These are phyloP conservation scores for Premnoplex brunnescens DNA, from an alignment of 2,797 vertebrate species.

Conservation along the genomic window DNA sequence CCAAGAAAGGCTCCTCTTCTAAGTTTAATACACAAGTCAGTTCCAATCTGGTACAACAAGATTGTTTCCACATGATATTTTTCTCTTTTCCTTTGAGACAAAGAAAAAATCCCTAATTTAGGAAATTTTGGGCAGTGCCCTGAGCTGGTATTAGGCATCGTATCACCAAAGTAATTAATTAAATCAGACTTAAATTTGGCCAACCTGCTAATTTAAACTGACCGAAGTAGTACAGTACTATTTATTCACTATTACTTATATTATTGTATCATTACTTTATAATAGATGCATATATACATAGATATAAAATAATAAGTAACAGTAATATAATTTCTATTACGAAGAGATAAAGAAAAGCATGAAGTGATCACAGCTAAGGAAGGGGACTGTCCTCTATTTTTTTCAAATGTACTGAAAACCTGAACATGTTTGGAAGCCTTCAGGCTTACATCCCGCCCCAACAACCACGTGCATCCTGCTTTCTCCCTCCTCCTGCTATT, in stretches of 20 bases:
- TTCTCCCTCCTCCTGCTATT: not conserved
- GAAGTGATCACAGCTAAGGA: not conserved
- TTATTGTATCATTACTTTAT: not conserved
- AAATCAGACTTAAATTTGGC: not conserved
- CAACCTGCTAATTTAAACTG: not conserved
- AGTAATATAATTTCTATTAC: not conserved
- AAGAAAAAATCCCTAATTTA: rapidly evolving
- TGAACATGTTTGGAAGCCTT: rapidly evolving
- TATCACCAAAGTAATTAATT: not conserved
- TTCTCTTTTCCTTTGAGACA: not conserved
- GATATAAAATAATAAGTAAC: not conserved
- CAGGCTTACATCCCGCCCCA: rapidly evolving
- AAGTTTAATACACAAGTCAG: not conserved
- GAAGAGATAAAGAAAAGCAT: not conserved
- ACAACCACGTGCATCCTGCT: rapidly evolving
- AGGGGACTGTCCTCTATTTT: not conserved
- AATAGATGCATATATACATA: too few species aligned
- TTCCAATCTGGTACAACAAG: not conserved
- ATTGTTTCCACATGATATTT: not conserved
- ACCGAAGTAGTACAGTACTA: not conserved
- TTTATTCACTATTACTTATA: too few species aligned
- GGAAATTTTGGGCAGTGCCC: not conserved
- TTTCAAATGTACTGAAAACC: not conserved
- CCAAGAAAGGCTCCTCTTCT: not conserved
- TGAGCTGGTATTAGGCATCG: rapidly evolving